Base-by-base conservation (phyloP, 2,888 invertebrate genomes). In the Cosmia pyralina region DNA sequence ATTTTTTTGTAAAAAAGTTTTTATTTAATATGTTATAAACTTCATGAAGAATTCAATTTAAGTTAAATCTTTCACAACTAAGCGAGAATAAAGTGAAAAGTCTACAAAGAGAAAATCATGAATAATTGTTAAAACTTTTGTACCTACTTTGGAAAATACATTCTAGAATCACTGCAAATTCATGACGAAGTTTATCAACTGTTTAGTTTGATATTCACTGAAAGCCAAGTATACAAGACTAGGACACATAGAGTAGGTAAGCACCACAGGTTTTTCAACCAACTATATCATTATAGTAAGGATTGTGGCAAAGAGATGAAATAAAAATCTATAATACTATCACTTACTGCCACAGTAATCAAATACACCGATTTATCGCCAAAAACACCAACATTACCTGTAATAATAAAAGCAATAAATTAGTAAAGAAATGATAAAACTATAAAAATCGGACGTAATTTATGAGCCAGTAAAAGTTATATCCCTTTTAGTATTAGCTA, bases 321-420 rank as follows among this genome's bases (percentile, higher is more conserved):
- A 17, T 34, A 63, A 63, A 48, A 28, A 66, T 13, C n/a, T n/a
- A 28, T n/a, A 8, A 50, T 10, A 41, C 7, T 41, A 22, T 34
- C 41, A 62, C 79, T 75, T 62, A 75, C 75, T 13, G 19, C 1
- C 22, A 34, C 4, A 19, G 13, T 22, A 22, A 65, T n/a, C n/a
- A 19, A n/a, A 13, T 52, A 60, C 69, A 44, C 11, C 55, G 19
- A 34, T 41, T 52, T 34, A 57, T 68, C 44, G 11, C 15, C 38
- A 69, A 79, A 68, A 79, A 17, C 69, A 69, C 28, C 46, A 63
- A 55, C 50, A 11, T 62, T 81, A 83, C 81, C 81, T 83, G 81
- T 63, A 81, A 81, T 71, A 81, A 82, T 19, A 69, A 69, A 59
- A 71, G 34, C 38, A 60, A 83, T 75, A 79, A 79, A 79, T 83